A percentile compares a stretch with the other conserved stretches of the same genome.
Evolutionary conservation across 2,797 vertebrate genomes (phyloP).

Genomic region (Gobio occitaniae): DNA sequence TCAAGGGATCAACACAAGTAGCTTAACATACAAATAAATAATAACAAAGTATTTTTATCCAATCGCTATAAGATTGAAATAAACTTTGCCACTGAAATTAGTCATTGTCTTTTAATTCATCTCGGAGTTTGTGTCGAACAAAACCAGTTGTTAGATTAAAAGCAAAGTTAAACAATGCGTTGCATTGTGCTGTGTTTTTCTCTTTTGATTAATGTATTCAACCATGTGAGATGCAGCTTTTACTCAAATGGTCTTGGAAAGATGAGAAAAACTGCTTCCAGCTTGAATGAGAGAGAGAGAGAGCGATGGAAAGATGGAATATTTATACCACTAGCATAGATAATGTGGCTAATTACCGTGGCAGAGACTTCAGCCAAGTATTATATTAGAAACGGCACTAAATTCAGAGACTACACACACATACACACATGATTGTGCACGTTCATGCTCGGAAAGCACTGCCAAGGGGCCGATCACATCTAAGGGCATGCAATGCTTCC

Average conservation of each 20-base stretch:
- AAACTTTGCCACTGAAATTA: neutral
- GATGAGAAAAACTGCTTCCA: slow-evolving; percentile 33
- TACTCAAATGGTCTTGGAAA: slow-evolving; percentile 41
- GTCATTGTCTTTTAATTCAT: neutral
- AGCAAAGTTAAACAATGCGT: slow-evolving; percentile 2
- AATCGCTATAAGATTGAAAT: neutral
- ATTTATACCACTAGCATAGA: slow-evolving; percentile 48
- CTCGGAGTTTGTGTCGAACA: neutral
- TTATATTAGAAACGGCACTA: slow-evolving; percentile 29
- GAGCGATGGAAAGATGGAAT: slow-evolving; percentile 43
- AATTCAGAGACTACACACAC: slow-evolving; percentile 23
- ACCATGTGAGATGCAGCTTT: slow-evolving; percentile 36
- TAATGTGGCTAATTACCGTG: slow-evolving; percentile 45
- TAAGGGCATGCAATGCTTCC: slow-evolving; percentile 21
- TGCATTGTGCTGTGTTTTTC: slow-evolving; percentile 11
- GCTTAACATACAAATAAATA: neutral
- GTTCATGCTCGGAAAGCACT: slow-evolving; percentile 17
- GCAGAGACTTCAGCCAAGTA: slow-evolving; percentile 37
- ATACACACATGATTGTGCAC: neutral
- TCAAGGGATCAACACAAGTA: slow-evolving; percentile 23
- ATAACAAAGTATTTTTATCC: neutral
- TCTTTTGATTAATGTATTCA: slow-evolving; percentile 38
- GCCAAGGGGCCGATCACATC: slow-evolving; percentile 21
- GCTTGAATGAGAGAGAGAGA: slow-evolving; percentile 9
- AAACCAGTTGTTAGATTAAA: neutral